These are phyloP conservation scores for Gambusia affinis DNA, from an alignment of 2,113 vertebrate genomes.

Conservation along the genomic window DNA sequence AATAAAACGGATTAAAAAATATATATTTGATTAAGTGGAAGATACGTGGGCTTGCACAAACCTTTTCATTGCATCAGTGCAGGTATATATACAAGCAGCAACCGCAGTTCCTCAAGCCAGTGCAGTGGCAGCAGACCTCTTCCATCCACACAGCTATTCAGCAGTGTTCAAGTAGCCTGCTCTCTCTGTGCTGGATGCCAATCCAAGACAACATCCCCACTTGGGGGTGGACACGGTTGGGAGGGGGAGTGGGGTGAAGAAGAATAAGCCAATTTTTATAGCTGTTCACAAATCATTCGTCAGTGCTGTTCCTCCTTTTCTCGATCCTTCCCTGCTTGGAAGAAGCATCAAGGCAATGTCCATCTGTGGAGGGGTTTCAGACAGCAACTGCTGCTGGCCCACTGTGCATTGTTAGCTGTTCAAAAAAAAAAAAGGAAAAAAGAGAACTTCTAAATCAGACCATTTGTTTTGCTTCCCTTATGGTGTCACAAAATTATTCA, in stretches of 20 bases:
- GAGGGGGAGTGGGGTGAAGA: too few relatives aligned
- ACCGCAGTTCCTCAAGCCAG: conserved; percentile 57
- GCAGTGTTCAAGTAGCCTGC: conserved; percentile 31
- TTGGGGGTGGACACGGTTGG: background rate
- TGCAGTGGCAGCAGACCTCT: conserved; percentile 61
- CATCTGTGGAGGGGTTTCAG: conserved; percentile 41
- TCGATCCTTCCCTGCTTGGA: conserved; percentile 18
- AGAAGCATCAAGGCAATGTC: conserved; percentile 37
- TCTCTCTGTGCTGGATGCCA: conserved; percentile 39
- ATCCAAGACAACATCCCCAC: conserved; percentile 3
- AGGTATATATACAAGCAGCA: conserved; percentile 44
- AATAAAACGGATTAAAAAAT: conserved; percentile 4
- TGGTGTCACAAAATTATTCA: conserved; percentile 1
- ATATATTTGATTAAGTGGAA: conserved; percentile 10
- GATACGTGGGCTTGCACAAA: conserved; percentile 24
- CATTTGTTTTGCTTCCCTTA: conserved; percentile 43
- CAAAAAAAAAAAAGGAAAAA: conserved; percentile 19
- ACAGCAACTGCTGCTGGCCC: conserved; percentile 29
- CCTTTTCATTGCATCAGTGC: conserved; percentile 43
- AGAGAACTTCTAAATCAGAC: conserved; percentile 27
- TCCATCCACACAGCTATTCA: conserved; percentile 42
- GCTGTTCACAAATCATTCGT: conserved; percentile 18
- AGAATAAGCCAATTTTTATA: conserved; percentile 4
- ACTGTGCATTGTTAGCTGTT: conserved; percentile 42
- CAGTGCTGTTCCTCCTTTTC: conserved; percentile 3